Percentiles rank a stretch among this genome's conserved stretches.
These are phyloP conservation scores for Pedionomus torquatus DNA, from an alignment of 2,113 vertebrate species.

Conservation along the genomic window DNA sequence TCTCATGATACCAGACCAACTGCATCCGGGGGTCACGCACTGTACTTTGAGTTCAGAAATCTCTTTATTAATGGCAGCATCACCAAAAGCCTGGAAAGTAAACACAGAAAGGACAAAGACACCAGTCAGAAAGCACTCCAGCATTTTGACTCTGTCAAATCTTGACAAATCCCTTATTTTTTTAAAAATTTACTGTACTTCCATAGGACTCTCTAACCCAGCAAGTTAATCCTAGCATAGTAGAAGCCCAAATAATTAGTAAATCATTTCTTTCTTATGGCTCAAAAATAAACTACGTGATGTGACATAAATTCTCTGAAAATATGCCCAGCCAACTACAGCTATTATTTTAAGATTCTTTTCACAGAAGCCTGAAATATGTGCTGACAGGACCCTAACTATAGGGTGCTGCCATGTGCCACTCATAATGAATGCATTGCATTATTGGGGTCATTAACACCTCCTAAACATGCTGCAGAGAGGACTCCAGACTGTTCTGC, in stretches of 20 bases:
- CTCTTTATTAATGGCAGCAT: constrained; percentile 80
- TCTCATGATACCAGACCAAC: constrained; percentile 73
- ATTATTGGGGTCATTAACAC: constrained; percentile 60
- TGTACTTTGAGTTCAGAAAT: constrained; percentile 77
- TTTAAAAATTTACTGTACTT: background rate
- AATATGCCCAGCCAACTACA: background rate
- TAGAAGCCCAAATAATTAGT: background rate
- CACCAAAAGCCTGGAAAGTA: constrained; percentile 73
- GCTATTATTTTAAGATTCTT: background rate
- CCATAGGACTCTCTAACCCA: background rate
- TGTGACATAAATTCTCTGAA: background rate
- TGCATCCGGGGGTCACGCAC: constrained; percentile 75
- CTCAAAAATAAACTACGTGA: background rate
- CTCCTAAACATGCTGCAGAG: constrained; percentile 25
- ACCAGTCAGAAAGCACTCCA: background rate
- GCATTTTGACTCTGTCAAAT: background rate
- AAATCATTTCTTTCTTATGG: background rate
- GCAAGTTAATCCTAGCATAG: background rate
- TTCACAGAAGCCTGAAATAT: background rate
- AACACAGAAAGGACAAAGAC: background rate
- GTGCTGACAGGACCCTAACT: constrained; percentile 31
- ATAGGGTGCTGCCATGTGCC: background rate
- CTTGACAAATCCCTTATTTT: background rate
- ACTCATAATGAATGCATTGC: background rate
- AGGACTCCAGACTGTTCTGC: background rate